Base-by-base conservation (phyloP, 1,140 invertebrate species). In the Conus ventricosus region DNA sequence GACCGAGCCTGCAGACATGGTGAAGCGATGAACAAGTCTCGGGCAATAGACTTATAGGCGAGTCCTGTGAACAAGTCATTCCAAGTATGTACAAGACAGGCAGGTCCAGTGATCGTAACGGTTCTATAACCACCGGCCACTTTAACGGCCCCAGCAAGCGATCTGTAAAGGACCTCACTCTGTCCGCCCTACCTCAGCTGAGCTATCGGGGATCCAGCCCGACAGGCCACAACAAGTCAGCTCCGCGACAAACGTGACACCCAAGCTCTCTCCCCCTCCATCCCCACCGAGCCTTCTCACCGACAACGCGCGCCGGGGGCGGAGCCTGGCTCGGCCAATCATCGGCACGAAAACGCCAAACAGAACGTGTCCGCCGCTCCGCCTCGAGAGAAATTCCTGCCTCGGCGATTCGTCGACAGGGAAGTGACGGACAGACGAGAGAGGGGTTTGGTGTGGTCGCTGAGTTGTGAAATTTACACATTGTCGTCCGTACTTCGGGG, bases 401-500 rank as follows among this genome's bases (percentile, higher is more conserved):
- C 39, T 54, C 80, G 80, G 8, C 23, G 80, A 81, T 81, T 81
- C 39, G 80, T 81, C 39, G 80, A 81, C 5, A 51, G 39, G 80
- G 25, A 81, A 53, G 54, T 81, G 80, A 81, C 80, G 80, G 80
- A 54, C 80, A 81, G 17, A 23, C 6, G 80, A 53, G 80, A 23
- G 39, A 17, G 80, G 39, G 80, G 80, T 81, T 81, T 81, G 80
- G 76, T 81, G 80, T 81, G 23, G 80, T 81, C 80, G 80, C 13
- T 81, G 80, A 81, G 80, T 51, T 81, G 80, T 81, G 80, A 81
- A 81, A 81, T 81, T 53, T 81, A 81, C 80, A 81, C 80, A 81
- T 81, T 81, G 80, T 81, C n/a, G 27, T 54, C 76, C 39, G 67
- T 23, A 81, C 39, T 53, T 54, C 80, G 15, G 27, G 27, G 80